Evolutionary conservation across 2,113 vertebrate genomes (phyloP).

Genomic region (Dasyprocta punctata): DNA sequence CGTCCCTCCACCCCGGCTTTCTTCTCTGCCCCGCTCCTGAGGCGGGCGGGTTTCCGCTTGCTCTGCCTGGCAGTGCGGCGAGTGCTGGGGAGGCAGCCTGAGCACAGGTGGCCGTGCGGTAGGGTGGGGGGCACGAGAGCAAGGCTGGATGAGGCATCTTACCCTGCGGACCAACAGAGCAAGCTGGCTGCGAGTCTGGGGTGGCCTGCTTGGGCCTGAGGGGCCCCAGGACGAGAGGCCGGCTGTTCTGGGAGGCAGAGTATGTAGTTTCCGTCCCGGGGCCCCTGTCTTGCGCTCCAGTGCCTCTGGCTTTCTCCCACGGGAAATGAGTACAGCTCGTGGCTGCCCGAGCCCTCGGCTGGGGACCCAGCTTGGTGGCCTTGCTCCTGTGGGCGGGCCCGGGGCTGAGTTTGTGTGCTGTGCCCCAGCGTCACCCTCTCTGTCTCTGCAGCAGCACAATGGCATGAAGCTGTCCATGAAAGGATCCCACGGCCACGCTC

Average conservation of each 20-base stretch:
- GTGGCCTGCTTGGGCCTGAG: too few relatives aligned
- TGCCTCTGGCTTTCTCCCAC: too few relatives aligned
- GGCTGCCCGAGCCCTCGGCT: too few relatives aligned
- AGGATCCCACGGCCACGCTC: conserved; percentile 89
- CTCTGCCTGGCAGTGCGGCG: neutral
- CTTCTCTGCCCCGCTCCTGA: too few relatives aligned
- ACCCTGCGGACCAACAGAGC: accelerated
- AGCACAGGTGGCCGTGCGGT: accelerated
- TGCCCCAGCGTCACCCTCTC: neutral
- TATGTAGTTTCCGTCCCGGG: neutral
- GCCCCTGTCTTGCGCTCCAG: neutral
- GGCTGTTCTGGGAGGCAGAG: too few relatives aligned
- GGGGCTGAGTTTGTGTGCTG: accelerated
- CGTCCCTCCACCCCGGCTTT: accelerated
- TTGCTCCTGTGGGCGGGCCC: neutral
- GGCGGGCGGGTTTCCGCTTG: neutral
- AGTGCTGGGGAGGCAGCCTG: neutral
- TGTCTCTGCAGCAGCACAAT: conserved; percentile 86
- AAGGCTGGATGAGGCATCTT: neutral
- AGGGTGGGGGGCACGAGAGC: neutral
- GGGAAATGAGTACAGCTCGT: neutral
- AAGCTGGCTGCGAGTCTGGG: neutral
- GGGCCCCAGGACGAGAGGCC: accelerated
- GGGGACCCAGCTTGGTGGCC: neutral
- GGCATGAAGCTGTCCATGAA: conserved; percentile 94